Conservation (phyloP, 1,140 invertebrate genomes). For the Galleria mellonella region DNA sequence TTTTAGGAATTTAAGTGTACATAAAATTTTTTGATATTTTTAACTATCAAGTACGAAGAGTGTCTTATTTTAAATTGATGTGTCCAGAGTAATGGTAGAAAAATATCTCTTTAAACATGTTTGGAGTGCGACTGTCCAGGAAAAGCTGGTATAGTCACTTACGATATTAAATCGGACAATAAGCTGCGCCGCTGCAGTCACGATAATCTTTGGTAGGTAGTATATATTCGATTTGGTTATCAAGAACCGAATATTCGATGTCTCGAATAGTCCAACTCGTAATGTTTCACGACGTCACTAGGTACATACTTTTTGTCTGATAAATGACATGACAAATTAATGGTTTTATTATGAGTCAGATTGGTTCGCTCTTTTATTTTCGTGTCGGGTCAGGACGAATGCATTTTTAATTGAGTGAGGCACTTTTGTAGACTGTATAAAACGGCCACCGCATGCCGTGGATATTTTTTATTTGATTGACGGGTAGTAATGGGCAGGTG, state of each 20-base stretch:
- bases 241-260: slow-evolving; percentile 35
- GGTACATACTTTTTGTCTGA: slow-evolving; percentile 54
- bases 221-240: slow-evolving; percentile 57
- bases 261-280: slow-evolving; percentile 36
- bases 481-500: slow-evolving; percentile 69
- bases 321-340: slow-evolving; percentile 74
- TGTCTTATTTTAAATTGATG: no score
- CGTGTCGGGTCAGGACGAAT: slow-evolving; percentile 61
- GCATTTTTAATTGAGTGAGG: slow-evolving; percentile 72
- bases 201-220: slow-evolving; percentile 53
- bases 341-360: slow-evolving; percentile 69
- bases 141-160: slow-evolving; percentile 38
- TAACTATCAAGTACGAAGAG: no score
- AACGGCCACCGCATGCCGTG: slow-evolving; percentile 61
- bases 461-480: slow-evolving; percentile 69
- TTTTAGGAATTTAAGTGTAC: no score
- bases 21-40: no score
- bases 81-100: no score
- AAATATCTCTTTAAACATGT: no score
- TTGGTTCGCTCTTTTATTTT: slow-evolving; percentile 54
- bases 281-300: slow-evolving; percentile 48
- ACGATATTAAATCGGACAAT: slow-evolving; percentile 58
- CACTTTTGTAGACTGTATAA: slow-evolving; percentile 69
- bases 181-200: slow-evolving; percentile 34
- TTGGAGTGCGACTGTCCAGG: slow-evolving; percentile 25